phyloP scores from a whole-genome alignment of 2,888 invertebrate genomes.

The Gnatocerus cornutus region DNA sequence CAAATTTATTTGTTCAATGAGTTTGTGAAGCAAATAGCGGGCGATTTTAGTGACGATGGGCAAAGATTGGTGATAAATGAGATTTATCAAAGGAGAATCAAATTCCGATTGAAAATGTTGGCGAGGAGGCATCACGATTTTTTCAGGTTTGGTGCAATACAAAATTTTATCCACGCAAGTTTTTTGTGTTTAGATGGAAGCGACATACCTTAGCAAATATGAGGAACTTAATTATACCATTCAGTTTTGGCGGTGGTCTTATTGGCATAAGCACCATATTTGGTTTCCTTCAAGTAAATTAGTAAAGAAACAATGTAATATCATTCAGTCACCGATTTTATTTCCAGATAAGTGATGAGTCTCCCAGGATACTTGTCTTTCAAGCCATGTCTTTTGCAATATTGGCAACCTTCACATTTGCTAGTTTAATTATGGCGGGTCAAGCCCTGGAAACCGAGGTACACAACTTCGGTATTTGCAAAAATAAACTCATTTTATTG shows the following conservation, averaged over 20 bases:
- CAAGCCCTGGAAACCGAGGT: slow-evolving; percentile 10
- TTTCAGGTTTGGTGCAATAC: not conserved
- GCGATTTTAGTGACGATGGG: not conserved
- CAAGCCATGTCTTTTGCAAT: not conserved
- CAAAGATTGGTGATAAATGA: not conserved
- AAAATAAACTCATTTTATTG: not conserved
- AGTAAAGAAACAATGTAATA: too few species aligned
- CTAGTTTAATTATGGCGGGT: not conserved
- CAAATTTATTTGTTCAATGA: slow-evolving; percentile 9
- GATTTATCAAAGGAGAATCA: slow-evolving; percentile 3
- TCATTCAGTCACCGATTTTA: too few species aligned
- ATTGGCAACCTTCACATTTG: not conserved
- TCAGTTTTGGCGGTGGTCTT: not conserved
- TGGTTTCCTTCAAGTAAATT: slow-evolving; percentile 1
- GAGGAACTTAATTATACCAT: not conserved
- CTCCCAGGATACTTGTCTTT: not conserved
- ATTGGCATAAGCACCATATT: not conserved
- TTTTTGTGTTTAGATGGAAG: slow-evolving; percentile 10
- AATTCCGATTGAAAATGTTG: not conserved
- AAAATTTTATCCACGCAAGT: too few species aligned
- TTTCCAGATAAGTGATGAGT: not conserved
- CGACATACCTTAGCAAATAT: not conserved
- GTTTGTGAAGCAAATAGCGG: not conserved
- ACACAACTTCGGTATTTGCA: not conserved
- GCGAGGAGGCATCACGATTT: slow-evolving; percentile 6